Evolutionary conservation across 2,113 vertebrate genomes (phyloP).

Genomic region (Catharus bicknelli): DNA sequence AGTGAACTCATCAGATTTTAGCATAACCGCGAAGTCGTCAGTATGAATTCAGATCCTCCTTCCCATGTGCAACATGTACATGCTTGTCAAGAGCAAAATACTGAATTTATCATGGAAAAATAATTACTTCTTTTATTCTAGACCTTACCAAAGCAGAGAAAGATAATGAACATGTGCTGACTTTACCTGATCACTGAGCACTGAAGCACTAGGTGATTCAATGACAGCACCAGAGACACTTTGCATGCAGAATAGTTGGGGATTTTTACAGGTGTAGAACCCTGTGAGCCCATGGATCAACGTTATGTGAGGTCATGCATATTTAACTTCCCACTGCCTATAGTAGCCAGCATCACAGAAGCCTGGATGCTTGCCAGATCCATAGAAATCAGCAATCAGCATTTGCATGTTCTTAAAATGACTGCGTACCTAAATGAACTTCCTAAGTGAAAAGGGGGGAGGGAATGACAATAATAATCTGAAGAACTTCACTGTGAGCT

Average conservation of each 20-base stretch:
- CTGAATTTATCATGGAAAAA: neutral
- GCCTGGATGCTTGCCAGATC: constrained; percentile 43
- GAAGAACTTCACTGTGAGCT: constrained; percentile 48
- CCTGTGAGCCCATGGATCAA: accelerated
- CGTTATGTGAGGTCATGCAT: neutral
- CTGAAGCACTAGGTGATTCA: neutral
- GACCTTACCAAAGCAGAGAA: neutral
- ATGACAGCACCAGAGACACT: neutral
- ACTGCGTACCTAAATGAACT: constrained; percentile 59
- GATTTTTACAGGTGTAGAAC: neutral
- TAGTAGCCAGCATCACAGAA: constrained; percentile 4
- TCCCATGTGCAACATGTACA: neutral
- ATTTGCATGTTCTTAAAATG: constrained; percentile 48
- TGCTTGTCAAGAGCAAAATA: neutral
- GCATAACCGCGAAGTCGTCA: neutral
- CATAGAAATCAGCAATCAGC: constrained; percentile 30
- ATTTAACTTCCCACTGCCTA: neutral
- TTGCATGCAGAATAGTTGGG: neutral
- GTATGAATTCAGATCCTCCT: neutral
- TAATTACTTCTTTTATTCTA: neutral
- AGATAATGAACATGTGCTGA: neutral
- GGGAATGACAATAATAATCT: constrained; percentile 49
- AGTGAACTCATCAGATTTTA: neutral
- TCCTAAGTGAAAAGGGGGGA: constrained; percentile 21
- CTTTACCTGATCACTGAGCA: neutral